Evolutionary conservation across 2,797 vertebrate genomes (phyloP), one percentile per base, ranked within the genome.

Genomic region (Schizothorax lantsangensis): DNA sequence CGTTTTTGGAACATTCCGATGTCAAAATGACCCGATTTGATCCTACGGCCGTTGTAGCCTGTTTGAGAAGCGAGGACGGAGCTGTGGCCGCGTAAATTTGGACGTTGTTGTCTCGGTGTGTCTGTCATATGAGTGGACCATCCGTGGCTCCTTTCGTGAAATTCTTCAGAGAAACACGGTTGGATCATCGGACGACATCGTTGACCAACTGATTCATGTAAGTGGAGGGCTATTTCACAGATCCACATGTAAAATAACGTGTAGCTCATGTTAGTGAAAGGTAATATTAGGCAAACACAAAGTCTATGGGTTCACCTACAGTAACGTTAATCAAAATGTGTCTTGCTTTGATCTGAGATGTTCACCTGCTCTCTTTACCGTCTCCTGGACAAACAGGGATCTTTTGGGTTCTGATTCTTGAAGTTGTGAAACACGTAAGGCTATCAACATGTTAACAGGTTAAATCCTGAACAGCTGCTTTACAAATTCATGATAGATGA

Each of bases 151-250:
- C 59, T 45, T 86, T 89, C 11, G 69, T 74, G 81, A 88, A 81
- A 72, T 88, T 87, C 84, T 90, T 87, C 87, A 72, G 71, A 86
- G 88, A 82, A 92, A 92, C 92, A 90, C 90, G 88, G 88, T 80
- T 85, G 89, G 89, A 84, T 88, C 93, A 83, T 71, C 49, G 87
- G 87, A 89, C 89, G 88, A 87, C 89, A 88, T 86, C 83, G 85
- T 38, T 75, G 85, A 87, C 79, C 86, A 87, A 88, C 81, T 91
- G 88, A 88, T 92, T 91, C 90, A 92, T 92, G 91, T 92, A 84
- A 91, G 91, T 89, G 49, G 33, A 86, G 5, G 30, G 23, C 26
- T 38, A n/a, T 72, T 66, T 77, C 72, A 26, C 30, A 17, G 62
- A 38, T 30, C 52, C 49, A 12, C 45, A 26, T 69, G 84, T 80